Conservation (phyloP, 2,113 vertebrate species). For the Ivindomyrus marchei region DNA sequence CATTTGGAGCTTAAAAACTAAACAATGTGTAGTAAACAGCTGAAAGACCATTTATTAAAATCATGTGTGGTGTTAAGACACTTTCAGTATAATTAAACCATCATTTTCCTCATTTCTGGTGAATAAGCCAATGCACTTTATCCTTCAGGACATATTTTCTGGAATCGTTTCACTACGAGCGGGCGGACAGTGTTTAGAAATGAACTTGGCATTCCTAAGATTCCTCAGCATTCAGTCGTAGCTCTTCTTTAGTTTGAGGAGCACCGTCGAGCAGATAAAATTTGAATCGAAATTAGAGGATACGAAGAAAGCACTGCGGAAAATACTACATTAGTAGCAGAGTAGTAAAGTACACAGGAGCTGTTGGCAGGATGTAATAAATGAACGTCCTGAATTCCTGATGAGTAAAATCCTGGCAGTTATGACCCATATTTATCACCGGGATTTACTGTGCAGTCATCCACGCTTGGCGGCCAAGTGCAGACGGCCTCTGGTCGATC, state of each 20-base stretch:
- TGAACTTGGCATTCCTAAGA: neutral
- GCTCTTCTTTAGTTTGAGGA: neutral
- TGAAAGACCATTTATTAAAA: neutral
- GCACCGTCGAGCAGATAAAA: neutral
- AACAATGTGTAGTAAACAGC: neutral
- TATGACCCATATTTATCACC: constrained; percentile 46
- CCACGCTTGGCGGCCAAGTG: constrained; percentile 51
- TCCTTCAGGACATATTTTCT: neutral
- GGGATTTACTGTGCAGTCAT: constrained; percentile 59
- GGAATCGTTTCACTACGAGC: neutral
- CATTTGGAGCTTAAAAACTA: neutral
- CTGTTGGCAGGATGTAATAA: constrained; percentile 48
- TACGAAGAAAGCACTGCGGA: constrained; percentile 24
- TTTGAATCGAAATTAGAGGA: too few species aligned
- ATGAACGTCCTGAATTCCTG: constrained; percentile 24
- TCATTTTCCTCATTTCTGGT: neutral
- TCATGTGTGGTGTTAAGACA: neutral
- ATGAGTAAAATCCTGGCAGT: neutral
- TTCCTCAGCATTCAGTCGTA: neutral
- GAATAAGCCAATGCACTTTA: neutral
- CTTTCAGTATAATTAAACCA: neutral
- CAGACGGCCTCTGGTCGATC: constrained; percentile 61
- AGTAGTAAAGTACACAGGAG: constrained; percentile 38
- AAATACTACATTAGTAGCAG: constrained; percentile 47
- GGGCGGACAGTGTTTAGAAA: neutral